Base-by-base conservation (phyloP, 2,888 invertebrate species). In the Chironomus riparius region DNA sequence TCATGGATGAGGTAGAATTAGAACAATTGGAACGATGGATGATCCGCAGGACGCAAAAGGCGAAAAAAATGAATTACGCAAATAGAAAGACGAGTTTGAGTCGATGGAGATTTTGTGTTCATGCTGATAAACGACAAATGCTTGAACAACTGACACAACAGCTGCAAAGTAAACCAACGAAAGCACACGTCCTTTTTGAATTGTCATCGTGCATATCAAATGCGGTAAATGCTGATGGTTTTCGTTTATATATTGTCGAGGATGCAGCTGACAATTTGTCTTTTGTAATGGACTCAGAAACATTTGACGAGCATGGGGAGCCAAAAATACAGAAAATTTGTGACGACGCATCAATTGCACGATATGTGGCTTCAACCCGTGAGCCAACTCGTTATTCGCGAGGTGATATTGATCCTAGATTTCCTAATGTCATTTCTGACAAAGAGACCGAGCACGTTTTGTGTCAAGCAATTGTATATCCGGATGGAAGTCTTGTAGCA, bases 1-100 rank as follows among this genome's bases (percentile, higher is more conserved):
- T 92, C 7, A 83, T 87, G 80, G 86, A 89, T 22, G 86, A 88
- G 77, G 86, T 92, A 15, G 87, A 88, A 70, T 81, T 87, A 76
- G 89, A 90, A 77, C 86, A 87, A 71, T 79, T 92, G 73, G 89
- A 91, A 81, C 83, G 87, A 76, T 91, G 91, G 91, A 85, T 90
- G 78, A 86, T 86, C 22, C 85, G 87, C 70, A 84, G 86, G 77
- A 87, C 87, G 3, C 87, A 87, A 79, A 82, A 86, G 65, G 81
- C 85, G 56, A 85, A 85, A 79, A 86, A 85, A 79, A 77, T 80
- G 75, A 79, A 79, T 22, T 79, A 79, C 76, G 82, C 82, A 77
- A 84, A 84, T 13, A 80, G 87, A 72, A 87, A 87, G 80, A 86
- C 87, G 0, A 87, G 87, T 79, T 82, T 88, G 3, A 87, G 87